These are phyloP conservation scores for Drosophila seclusa DNA, from an alignment of 2,888 invertebrate species.

Conservation along the genomic window DNA sequence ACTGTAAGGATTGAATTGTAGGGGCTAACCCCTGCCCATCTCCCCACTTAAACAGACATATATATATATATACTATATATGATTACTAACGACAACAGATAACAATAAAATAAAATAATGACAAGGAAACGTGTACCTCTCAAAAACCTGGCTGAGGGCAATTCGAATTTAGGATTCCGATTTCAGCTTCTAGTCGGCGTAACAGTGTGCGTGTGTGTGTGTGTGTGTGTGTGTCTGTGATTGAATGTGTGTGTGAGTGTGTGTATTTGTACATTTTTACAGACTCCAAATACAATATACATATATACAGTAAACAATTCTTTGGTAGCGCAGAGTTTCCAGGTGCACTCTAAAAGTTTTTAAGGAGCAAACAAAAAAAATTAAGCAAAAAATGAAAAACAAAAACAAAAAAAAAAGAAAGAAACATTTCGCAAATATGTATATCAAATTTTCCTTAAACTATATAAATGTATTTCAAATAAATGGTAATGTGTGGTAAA, in stretches of 20 bases:
- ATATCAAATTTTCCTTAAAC: constrained; percentile 14
- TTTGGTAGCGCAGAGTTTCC: constrained; percentile 24
- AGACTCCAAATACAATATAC: constrained; percentile 24
- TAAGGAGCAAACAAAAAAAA: constrained; percentile 6
- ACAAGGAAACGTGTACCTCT: constrained; percentile 84
- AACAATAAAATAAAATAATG: constrained; percentile 35
- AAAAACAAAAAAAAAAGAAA: neutral
- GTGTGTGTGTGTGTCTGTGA: constrained; percentile 3
- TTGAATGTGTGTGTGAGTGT: constrained; percentile 17
- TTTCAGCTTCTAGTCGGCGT: constrained; percentile 51
- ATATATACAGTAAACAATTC: constrained; percentile 18
- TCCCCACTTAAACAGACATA: neutral
- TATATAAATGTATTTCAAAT: constrained; percentile 50
- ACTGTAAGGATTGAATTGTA: neutral
- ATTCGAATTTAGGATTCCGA: constrained; percentile 58
- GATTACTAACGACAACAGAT: constrained; percentile 31
- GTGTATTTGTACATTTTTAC: constrained; percentile 63
- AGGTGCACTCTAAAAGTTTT: constrained; percentile 26
- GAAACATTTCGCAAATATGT: constrained; percentile 6
- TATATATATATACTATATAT: constrained; percentile 2
- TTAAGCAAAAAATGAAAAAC: neutral
- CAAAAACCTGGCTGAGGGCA: constrained; percentile 43
- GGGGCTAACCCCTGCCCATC: neutral
- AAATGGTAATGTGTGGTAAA: constrained; percentile 48
- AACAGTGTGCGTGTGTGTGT: constrained; percentile 3